phyloP scores from a whole-genome alignment of 2,888 invertebrate genomes.

The Latrodectus hesperus region DNA sequence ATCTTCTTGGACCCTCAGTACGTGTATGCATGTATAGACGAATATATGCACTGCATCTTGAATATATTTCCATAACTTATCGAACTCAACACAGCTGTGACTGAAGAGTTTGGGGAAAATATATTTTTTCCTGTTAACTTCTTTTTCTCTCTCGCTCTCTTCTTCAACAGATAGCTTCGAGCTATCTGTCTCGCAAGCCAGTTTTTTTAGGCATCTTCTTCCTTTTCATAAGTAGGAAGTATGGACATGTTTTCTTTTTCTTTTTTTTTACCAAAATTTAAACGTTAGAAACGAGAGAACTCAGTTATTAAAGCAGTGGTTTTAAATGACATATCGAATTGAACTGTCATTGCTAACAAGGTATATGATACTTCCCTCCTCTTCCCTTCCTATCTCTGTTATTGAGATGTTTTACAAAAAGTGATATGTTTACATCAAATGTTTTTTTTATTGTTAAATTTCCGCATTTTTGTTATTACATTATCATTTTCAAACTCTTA shows the following conservation, averaged over 20 bases:
- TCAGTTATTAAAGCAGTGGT: constrained; percentile 42
- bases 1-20: constrained; percentile 5
- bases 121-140: constrained; percentile 10
- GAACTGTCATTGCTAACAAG: constrained; percentile 34
- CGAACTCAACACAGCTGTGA: constrained; percentile 62
- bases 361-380: not conserved
- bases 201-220: not conserved
- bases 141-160: not conserved
- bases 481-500: too few relatives aligned
- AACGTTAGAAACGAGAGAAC: constrained; percentile 15
- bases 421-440: too few relatives aligned
- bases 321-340: constrained; percentile 39
- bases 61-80: constrained; percentile 68
- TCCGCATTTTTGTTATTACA: too few relatives aligned
- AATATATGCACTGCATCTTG: constrained; percentile 59
- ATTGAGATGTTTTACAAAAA: too few relatives aligned
- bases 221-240: constrained; percentile 19
- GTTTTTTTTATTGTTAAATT: too few relatives aligned
- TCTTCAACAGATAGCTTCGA: constrained; percentile 41
- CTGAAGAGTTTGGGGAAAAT: constrained; percentile 41
- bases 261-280: constrained; percentile 3
- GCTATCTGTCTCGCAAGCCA: constrained; percentile 46
- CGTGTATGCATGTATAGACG: constrained; percentile 48
- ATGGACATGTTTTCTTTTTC: constrained; percentile 14
- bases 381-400: too few relatives aligned